Conservation (phyloP, 1,140 invertebrate species). For the Drosophila repleta region DNA sequence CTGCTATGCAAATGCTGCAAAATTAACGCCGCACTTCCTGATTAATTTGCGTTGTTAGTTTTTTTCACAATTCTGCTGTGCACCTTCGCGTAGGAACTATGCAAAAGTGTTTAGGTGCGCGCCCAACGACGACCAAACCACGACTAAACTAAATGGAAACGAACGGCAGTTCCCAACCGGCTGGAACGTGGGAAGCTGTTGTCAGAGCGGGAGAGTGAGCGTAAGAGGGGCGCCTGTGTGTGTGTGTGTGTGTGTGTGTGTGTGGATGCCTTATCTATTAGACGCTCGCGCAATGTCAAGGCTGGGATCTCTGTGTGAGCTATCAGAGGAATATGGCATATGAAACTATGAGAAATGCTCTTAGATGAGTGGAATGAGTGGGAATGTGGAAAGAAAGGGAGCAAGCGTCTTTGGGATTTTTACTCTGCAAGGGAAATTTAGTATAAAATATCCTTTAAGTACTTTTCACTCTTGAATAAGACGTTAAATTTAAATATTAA, state of each 20-base stretch:
- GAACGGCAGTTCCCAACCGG: constrained; percentile 10
- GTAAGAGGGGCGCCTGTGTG: constrained; percentile 2
- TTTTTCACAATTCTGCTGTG: constrained; percentile 28
- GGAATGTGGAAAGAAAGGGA: too few relatives aligned
- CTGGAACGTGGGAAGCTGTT: not conserved
- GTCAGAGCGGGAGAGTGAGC: not conserved
- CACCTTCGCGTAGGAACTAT: constrained; percentile 24
- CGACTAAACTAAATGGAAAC: constrained; percentile 42
- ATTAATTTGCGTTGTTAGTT: constrained; percentile 23
- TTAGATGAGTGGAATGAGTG: not conserved
- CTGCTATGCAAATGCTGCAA: constrained; percentile 24
- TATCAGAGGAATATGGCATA: too few relatives aligned
- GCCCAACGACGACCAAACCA: constrained; percentile 37
- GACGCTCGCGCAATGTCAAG: constrained; percentile 31
- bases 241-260: not conserved
- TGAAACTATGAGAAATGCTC: not conserved
- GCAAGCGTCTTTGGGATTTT: not conserved
- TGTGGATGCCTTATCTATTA: not conserved
- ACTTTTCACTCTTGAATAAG: not conserved
- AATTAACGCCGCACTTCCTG: constrained; percentile 30
- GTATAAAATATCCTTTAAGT: too few relatives aligned
- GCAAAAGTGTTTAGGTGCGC: constrained; percentile 17
- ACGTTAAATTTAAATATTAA: not conserved
- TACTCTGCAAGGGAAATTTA: too few relatives aligned
- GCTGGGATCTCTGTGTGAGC: not conserved